Evolutionary conservation across 2,888 invertebrate species (phyloP).

Genomic region (Rotaria sp.): DNA sequence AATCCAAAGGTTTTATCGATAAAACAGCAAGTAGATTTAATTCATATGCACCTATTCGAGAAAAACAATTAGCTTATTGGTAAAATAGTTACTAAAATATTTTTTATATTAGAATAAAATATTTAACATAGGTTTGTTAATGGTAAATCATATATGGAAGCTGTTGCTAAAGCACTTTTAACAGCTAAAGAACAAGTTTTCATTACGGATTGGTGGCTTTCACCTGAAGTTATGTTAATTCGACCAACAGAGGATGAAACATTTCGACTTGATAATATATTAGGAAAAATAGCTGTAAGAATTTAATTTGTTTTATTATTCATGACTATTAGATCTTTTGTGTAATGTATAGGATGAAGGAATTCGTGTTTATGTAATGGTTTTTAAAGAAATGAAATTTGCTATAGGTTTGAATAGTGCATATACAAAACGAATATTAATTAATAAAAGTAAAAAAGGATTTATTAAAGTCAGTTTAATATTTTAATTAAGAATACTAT

Average conservation of each 20-base stretch:
- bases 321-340: constrained; percentile 29
- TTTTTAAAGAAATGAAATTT: constrained; percentile 93
- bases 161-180: constrained; percentile 81
- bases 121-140: constrained; percentile 62
- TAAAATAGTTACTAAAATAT: not conserved
- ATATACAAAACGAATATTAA: constrained; percentile 58
- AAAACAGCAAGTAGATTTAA: not conserved
- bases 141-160: constrained; percentile 75
- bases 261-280: constrained; percentile 34
- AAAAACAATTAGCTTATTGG: constrained; percentile 32
- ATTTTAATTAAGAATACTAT: not conserved
- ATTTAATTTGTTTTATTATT: not conserved
- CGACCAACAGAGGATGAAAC: constrained; percentile 68
- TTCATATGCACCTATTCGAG: constrained; percentile 32
- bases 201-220: constrained; percentile 95
- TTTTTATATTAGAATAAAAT: not conserved
- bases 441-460: not conserved
- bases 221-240: constrained; percentile 88
- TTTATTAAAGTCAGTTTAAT: not conserved
- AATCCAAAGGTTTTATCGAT: constrained; percentile 2
- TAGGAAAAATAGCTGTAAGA: constrained; percentile 32
- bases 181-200: constrained; percentile 87
- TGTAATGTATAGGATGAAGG: constrained; percentile 66
- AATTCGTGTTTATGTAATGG: constrained; percentile 77
- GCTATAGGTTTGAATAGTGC: constrained; percentile 89